A percentile compares a stretch with the other conserved stretches of the same genome.
These are phyloP conservation scores for Orthonyx spaldingii DNA, from an alignment of 2,113 vertebrate genomes.

Conservation along the genomic window DNA sequence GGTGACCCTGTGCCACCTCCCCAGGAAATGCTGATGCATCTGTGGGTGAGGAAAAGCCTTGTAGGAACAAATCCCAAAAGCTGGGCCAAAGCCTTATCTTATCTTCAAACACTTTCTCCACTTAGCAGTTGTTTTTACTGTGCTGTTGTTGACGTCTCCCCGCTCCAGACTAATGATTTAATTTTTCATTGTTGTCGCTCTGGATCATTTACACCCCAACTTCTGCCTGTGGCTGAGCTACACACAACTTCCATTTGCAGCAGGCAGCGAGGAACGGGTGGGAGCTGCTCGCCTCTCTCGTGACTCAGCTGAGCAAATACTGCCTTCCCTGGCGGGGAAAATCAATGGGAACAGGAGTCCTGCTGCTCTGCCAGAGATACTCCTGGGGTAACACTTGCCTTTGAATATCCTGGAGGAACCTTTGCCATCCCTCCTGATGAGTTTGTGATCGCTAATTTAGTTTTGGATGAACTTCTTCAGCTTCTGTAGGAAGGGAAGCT, in stretches of 20 bases:
- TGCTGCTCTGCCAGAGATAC: background rate
- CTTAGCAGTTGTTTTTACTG: conserved; percentile 22
- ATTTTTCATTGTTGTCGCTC: conserved; percentile 18
- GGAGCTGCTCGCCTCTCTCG: background rate
- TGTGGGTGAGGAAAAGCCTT: background rate
- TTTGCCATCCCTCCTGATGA: background rate
- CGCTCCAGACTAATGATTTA: background rate
- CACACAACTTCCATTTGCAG: background rate
- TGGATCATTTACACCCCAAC: background rate
- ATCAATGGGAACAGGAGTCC: background rate
- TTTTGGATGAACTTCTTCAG: background rate
- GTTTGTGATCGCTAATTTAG: background rate
- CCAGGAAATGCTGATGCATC: conserved; percentile 21
- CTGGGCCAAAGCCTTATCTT: conserved; percentile 25
- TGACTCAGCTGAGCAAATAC: conserved; percentile 1
- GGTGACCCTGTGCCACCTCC: background rate
- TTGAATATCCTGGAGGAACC: background rate
- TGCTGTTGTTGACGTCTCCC: background rate
- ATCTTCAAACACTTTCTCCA: conserved; percentile 38
- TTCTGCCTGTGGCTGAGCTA: background rate
- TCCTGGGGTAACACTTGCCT: background rate
- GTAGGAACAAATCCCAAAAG: conserved; percentile 8
- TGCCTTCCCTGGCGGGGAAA: background rate
- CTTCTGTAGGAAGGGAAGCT: background rate
- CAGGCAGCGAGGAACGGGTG: background rate